Percentiles rank a stretch among this genome's conserved stretches.
Conservation (phyloP, 2,797 vertebrate genomes). For the Ctenosaura bakeri region DNA sequence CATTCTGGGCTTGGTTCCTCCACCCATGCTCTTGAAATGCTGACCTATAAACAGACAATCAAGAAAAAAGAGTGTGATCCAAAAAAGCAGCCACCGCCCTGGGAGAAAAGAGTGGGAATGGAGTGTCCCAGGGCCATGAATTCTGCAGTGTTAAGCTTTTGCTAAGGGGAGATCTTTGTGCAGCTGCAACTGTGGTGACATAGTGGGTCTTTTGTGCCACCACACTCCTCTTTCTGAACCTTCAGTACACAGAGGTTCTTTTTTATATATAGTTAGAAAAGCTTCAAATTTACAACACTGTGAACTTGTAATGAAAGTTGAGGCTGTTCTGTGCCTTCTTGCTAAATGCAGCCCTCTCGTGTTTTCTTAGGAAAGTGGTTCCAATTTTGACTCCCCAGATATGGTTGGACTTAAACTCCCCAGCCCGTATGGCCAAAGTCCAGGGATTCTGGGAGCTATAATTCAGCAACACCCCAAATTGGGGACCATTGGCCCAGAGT, state of each 20-base stretch:
- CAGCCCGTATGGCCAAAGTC: neutral
- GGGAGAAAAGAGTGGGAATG: neutral
- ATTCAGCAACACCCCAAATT: neutral
- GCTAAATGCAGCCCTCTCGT: neutral
- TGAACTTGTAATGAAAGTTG: neutral
- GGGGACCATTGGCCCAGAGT: neutral
- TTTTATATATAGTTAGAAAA: neutral
- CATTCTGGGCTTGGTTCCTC: neutral
- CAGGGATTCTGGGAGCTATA: neutral
- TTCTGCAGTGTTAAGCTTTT: neutral
- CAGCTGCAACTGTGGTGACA: neutral
- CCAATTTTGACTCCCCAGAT: neutral
- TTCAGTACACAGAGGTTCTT: neutral
- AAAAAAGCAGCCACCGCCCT: neutral
- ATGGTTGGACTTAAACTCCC: neutral
- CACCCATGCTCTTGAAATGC: constrained; percentile 10
- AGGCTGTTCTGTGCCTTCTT: neutral
- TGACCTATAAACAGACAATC: neutral
- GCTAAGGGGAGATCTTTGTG: neutral
- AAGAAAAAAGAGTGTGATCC: neutral
- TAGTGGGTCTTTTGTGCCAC: neutral
- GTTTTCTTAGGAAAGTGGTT: neutral
- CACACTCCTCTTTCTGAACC: neutral
- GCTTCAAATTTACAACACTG: neutral
- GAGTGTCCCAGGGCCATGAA: neutral